Evolutionary conservation across 2,888 invertebrate species (phyloP).

Genomic region (Melangyna quadrimaculata): DNA sequence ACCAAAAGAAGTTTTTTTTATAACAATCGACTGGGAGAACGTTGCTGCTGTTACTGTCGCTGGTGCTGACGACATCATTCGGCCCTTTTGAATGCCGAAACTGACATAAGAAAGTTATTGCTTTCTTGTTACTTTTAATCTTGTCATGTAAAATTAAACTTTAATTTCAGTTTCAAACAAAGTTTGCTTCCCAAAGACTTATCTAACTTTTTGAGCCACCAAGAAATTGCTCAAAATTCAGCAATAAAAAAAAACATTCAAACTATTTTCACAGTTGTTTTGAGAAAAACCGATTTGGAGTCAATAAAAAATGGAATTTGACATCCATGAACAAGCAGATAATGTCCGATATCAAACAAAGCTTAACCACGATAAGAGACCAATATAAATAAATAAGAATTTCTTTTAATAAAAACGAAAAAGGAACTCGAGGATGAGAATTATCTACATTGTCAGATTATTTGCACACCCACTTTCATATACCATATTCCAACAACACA

Average conservation of each 20-base stretch:
- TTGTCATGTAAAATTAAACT: too few relatives aligned
- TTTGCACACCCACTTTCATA: conserved; percentile 21
- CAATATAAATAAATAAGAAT: conserved; percentile 60
- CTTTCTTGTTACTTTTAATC: too few relatives aligned
- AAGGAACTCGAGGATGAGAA: conserved; percentile 12
- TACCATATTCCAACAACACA: too few relatives aligned
- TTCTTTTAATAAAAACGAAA: conserved; percentile 15
- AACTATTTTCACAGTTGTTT: neutral
- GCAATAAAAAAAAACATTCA: neutral
- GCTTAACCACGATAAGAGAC: conserved; percentile 13
- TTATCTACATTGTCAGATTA: conserved; percentile 50
- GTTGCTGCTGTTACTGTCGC: too few relatives aligned
- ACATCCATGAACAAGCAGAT: conserved; percentile 42
- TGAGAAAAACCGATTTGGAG: conserved; percentile 28
- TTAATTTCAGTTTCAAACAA: too few relatives aligned
- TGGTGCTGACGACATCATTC: too few relatives aligned
- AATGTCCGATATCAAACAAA: conserved; percentile 33
- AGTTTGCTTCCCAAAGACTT: too few relatives aligned
- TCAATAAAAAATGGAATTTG: conserved; percentile 47
- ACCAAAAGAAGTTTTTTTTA: too few relatives aligned
- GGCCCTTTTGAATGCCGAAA: too few relatives aligned
- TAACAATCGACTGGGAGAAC: too few relatives aligned
- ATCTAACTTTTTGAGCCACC: too few relatives aligned
- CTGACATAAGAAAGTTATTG: too few relatives aligned
- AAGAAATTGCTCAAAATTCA: neutral